Conservation (phyloP, 2,113 vertebrate genomes). For the Gavia stellata region DNA sequence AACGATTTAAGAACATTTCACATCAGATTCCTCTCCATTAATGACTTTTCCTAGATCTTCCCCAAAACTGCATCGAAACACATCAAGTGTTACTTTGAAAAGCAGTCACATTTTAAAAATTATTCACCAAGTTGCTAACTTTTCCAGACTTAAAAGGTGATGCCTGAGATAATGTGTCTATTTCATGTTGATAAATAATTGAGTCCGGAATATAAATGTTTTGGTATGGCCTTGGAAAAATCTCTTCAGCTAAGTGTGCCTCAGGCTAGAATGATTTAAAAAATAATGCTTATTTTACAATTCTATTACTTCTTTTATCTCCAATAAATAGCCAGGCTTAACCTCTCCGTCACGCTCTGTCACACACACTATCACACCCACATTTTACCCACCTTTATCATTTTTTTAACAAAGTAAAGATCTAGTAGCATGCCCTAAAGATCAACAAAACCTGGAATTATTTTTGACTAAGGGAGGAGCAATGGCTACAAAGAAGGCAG, state of each 20-base stretch:
- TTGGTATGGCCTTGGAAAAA: background rate
- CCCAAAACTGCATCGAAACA: background rate
- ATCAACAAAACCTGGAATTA: background rate
- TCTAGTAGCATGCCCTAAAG: background rate
- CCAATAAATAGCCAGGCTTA: background rate
- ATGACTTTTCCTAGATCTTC: background rate
- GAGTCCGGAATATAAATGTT: background rate
- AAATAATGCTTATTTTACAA: constrained; percentile 17
- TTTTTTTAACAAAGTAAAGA: background rate
- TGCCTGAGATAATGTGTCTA: background rate
- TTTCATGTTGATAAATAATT: constrained; percentile 1
- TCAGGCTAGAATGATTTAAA: background rate
- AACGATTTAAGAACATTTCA: background rate
- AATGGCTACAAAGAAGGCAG: background rate
- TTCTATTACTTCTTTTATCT: constrained; percentile 25
- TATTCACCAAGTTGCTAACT: background rate
- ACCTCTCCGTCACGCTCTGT: background rate
- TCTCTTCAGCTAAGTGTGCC: background rate
- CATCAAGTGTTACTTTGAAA: background rate
- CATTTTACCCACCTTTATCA: background rate
- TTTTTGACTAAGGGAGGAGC: background rate
- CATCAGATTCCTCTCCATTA: background rate
- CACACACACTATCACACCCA: background rate
- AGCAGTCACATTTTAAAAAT: background rate
- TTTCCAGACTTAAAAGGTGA: constrained; percentile 3